Evolutionary conservation across 2,888 invertebrate genomes (phyloP), one percentile per base, ranked within the genome.

Genomic region (Torymus auratus): DNA sequence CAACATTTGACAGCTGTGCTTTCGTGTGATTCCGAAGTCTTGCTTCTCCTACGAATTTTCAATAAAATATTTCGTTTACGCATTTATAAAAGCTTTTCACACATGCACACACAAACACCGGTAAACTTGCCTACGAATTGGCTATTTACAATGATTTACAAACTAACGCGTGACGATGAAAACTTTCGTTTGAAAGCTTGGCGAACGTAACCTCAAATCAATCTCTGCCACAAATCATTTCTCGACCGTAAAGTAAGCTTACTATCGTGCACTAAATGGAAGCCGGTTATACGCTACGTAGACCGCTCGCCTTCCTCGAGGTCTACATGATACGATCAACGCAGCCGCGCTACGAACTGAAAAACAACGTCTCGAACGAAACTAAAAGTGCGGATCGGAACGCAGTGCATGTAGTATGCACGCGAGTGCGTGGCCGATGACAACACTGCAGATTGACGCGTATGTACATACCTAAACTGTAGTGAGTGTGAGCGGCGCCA

Each of bases 1-100:
- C 55, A 41, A 73, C 79, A 74, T 77, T 76, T 80, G 79, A 81
- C 77, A 77, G 78, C 70, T 79, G 80, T 76, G 82, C 80, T 83
- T 58, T 81, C 69, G 61, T 13, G 41, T 41, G 41, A 78, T 68
- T 56, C 15, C 65, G 53, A 76, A 71, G 14, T 68, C 80, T 84
- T 83, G 58, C 23, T 50, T 60, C 83, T 83, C 15, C 10, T 20
- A 20, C 1, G 15, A 2, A 15, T 12, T 15, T 23, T 11, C 17
- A 5, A 3, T 13, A 20, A 4, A 55, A 74, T 65, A 65, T 17
- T 23, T 52, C 4, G 10, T 60, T 17, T 61, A 60, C 60, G 60
- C 50, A 14, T 17, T 65, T 55, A 7, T 4, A 60, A 13, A 50
- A 60, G 5, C 2, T 50, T 20, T 70, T 12, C 0, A 41, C 4